Base-by-base conservation (phyloP, 2,113 vertebrate genomes). In the Zosterops pallidus region DNA sequence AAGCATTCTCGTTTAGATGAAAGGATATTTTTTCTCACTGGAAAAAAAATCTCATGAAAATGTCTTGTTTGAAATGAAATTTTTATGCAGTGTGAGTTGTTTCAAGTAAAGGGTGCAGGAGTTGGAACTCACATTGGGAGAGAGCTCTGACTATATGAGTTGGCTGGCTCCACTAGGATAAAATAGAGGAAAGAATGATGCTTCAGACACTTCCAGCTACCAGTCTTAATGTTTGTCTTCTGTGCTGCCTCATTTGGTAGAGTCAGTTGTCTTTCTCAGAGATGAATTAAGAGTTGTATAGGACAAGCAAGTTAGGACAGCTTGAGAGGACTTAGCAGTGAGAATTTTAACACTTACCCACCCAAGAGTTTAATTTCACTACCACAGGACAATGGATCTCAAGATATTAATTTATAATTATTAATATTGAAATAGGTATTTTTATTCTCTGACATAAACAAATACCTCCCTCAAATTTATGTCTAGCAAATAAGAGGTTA, bases 61-160 rank as follows among this genome's bases (percentile, higher is more conserved):
- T 77, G 3, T 52, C 21, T 31, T 52, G 7, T 82, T 81, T 75
- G 11, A 67, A 47, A 70, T 46, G 3, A 29, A 18, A 11, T 57
- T 59, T 44, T 77, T 22, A 7, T 56, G 12, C 10, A 1, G 9
- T 44, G 5, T 44, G 28, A 49, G 13, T 41, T 85, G 46, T 75
- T 90, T 70, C 31, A 62, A 46, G 44, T 65, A 14, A 33, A 60
- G 26, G 23, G 7, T 10, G 2, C 9, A 39, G 39, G 31, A 78
- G 9, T 3, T 87, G 22, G 8, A 56, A 11, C 29, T 77, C 28
- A 4, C 19, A 15, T 0, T 68, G 25, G 24, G 28, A 44, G 35
- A 47, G 12, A 8, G 2, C 0, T 0, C 20, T 81, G 41, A 16
- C 31, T 8, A 0, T 79, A 37, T 57, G 0, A 0, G 29, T 49